Evolutionary conservation across 2,113 vertebrate genomes (phyloP).

Genomic region (Pelmatolapia mariae): DNA sequence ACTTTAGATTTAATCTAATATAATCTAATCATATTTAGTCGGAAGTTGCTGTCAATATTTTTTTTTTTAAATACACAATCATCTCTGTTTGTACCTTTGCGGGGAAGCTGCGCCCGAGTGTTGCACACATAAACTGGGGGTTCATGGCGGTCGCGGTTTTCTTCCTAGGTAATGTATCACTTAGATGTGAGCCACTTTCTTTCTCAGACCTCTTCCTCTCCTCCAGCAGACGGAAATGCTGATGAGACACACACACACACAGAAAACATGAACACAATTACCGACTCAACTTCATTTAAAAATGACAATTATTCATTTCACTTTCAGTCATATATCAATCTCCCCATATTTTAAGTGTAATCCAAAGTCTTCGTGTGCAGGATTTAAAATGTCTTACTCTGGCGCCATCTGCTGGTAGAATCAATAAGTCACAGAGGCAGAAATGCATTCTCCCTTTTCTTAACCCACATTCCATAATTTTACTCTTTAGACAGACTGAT

Average conservation of each 20-base stretch:
- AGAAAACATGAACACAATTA: not conserved
- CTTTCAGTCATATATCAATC: not conserved
- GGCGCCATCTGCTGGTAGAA: not conserved
- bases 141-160: slow-evolving; percentile 69
- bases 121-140: slow-evolving; percentile 82
- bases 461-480: not conserved
- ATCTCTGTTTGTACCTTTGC: slow-evolving; percentile 72
- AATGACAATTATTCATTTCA: accelerated
- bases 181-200: slow-evolving; percentile 76
- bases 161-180: slow-evolving; percentile 90
- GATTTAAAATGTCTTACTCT: not conserved
- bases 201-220: slow-evolving; percentile 77
- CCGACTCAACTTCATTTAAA: accelerated
- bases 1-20: not conserved
- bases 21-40: not conserved
- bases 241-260: slow-evolving; percentile 31
- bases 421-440: not conserved
- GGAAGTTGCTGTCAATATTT: not conserved
- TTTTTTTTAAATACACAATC: not conserved
- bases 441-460: not conserved
- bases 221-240: slow-evolving; percentile 91
- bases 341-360: not conserved
- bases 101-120: slow-evolving; percentile 78
- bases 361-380: not conserved
- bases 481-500: not conserved